Evolutionary conservation across 2,888 invertebrate genomes (phyloP).

Genomic region (Aelia acuminata): DNA sequence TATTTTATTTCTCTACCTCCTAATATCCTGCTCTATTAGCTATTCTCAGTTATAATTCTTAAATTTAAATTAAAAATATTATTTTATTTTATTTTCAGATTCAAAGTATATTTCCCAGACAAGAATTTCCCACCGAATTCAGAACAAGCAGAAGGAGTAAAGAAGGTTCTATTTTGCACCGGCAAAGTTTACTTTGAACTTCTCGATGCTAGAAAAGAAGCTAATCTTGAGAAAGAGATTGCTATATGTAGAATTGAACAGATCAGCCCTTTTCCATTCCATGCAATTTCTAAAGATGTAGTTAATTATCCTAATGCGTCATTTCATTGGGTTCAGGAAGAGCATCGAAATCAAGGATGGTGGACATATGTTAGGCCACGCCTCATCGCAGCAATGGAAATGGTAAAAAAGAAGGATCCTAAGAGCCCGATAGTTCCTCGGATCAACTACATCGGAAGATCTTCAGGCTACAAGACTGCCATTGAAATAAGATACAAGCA

Average conservation of each 20-base stretch:
- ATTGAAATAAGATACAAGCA: background rate
- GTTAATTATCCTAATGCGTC: constrained; percentile 89
- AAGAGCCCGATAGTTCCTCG: background rate
- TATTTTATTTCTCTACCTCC: too few relatives aligned
- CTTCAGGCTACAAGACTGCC: constrained; percentile 35
- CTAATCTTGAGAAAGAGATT: constrained; percentile 76
- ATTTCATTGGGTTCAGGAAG: constrained; percentile 91
- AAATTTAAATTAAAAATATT: background rate
- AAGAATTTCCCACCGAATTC: constrained; percentile 34
- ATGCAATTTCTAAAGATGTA: constrained; percentile 77
- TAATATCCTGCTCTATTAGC: too few relatives aligned
- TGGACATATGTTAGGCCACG: constrained; percentile 68
- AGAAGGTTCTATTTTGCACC: constrained; percentile 84
- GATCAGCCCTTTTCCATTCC: constrained; percentile 86
- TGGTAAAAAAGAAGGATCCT: background rate
- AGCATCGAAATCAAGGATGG: constrained; percentile 95
- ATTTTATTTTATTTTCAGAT: constrained; percentile 49
- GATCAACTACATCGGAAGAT: constrained; percentile 39
- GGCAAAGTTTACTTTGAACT: constrained; percentile 90
- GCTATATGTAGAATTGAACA: constrained; percentile 92
- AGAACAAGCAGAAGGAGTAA: constrained; percentile 71
- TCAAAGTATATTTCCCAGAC: constrained; percentile 55
- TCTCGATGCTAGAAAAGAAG: constrained; percentile 77
- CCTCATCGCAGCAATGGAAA: background rate
- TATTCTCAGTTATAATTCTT: too few relatives aligned